Percentiles rank a stretch among this genome's conserved stretches.
These are phyloP conservation scores for Varecia variegata DNA, from an alignment of 2,797 vertebrate genomes.

Conservation along the genomic window DNA sequence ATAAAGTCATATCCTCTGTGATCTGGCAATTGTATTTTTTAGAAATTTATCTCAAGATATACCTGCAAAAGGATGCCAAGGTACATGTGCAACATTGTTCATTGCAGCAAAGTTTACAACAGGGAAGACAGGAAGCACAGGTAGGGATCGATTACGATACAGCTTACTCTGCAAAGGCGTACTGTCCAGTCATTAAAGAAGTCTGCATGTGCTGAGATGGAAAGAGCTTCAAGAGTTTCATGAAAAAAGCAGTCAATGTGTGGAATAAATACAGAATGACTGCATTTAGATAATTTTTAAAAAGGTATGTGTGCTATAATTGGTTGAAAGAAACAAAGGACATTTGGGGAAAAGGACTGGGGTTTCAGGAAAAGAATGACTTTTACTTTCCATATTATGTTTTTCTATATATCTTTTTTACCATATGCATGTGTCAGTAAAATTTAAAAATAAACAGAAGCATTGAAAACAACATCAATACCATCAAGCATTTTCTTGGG, in stretches of 20 bases:
- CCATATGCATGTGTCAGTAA: neutral
- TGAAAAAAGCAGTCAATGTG: neutral
- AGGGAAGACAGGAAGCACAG: too few species aligned
- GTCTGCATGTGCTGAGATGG: neutral
- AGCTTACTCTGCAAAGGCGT: too few species aligned
- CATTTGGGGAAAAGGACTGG: neutral
- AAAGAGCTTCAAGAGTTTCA: neutral
- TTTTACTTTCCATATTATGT: neutral
- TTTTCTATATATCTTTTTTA: neutral
- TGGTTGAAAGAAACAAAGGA: neutral
- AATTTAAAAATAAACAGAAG: conserved; percentile 12
- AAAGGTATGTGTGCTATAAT: neutral
- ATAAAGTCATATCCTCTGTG: neutral
- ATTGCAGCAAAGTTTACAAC: neutral
- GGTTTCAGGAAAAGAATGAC: neutral
- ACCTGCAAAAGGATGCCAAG: neutral
- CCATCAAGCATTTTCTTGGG: neutral
- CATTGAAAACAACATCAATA: neutral
- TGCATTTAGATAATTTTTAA: neutral
- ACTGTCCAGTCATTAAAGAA: accelerated
- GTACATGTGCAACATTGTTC: neutral
- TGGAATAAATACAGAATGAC: neutral
- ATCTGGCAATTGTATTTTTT: neutral
- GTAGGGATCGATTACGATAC: accelerated
- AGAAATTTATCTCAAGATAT: neutral